These are phyloP conservation scores for Solenopsis fugax DNA, from an alignment of 1,140 invertebrate genomes.

Conservation along the genomic window DNA sequence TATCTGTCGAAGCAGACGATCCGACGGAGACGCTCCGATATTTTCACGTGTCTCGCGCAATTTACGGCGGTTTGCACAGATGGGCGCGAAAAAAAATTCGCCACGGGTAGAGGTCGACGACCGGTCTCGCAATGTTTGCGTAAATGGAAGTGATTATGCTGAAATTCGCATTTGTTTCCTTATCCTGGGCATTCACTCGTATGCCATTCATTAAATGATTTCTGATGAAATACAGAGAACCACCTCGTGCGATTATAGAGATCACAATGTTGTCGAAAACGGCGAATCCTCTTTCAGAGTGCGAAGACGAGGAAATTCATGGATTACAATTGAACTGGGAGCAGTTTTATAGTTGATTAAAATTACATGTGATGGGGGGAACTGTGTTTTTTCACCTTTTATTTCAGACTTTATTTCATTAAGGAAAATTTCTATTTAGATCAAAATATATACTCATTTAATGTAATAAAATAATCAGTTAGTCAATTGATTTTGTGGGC, in stretches of 20 bases:
- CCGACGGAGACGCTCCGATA: conserved; percentile 61
- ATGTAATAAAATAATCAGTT: not conserved
- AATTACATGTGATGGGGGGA: not conserved
- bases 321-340: not conserved
- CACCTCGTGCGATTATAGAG: not conserved
- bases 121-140: conserved; percentile 72
- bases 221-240: conserved; percentile 7
- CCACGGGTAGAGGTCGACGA: conserved; percentile 68
- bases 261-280: conserved; percentile 4
- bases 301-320: not conserved
- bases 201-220: conserved; percentile 58
- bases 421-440: not conserved
- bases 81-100: conserved; percentile 53
- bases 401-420: not conserved
- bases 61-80: conserved; percentile 77
- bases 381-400: not conserved
- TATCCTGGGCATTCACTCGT: conserved; percentile 21
- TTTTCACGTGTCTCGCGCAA: conserved; percentile 71
- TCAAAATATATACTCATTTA: not conserved
- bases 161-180: conserved; percentile 71
- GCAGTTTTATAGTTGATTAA: not conserved
- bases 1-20: conserved; percentile 73
- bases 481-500: not conserved
- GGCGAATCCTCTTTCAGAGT: not conserved
- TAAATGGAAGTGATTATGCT: conserved; percentile 69